Percentiles rank a stretch among this genome's conserved stretches.
Evolutionary conservation across 2,888 invertebrate genomes (phyloP).

Genomic region (Tetrapedia diversipes): DNA sequence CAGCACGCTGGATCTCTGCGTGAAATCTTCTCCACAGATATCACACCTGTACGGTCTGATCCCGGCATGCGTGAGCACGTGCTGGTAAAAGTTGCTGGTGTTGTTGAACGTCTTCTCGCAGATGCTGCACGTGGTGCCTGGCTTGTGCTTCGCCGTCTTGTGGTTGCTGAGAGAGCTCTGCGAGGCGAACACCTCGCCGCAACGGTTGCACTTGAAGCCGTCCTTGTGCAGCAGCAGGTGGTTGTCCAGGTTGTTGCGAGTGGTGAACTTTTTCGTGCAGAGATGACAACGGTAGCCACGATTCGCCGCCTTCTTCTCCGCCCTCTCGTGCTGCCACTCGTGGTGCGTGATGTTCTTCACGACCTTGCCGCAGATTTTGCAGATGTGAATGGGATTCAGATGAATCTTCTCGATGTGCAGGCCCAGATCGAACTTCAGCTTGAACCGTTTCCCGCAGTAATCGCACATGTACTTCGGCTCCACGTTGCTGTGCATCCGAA

Average conservation of each 20-base stretch:
- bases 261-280: conserved; percentile 62
- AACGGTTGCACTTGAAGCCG: conserved; percentile 54
- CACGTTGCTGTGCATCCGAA: conserved; percentile 59
- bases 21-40: conserved; percentile 72
- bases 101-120: conserved; percentile 69
- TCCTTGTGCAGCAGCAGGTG: conserved; percentile 65
- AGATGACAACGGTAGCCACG: conserved; percentile 57
- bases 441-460: conserved; percentile 64
- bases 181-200: conserved; percentile 9
- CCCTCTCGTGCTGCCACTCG: conserved; percentile 64
- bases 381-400: conserved; percentile 49
- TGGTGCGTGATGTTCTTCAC: conserved; percentile 64
- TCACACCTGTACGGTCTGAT: conserved; percentile 76
- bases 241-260: conserved; percentile 59
- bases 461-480: conserved; percentile 63
- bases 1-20: conserved; percentile 71
- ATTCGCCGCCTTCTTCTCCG: conserved; percentile 23
- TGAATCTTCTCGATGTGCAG: conserved; percentile 66
- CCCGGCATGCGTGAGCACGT: conserved; percentile 74
- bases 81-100: conserved; percentile 72
- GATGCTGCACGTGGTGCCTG: conserved; percentile 61
- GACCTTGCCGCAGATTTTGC: conserved; percentile 67
- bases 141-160: conserved; percentile 62
- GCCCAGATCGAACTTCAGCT: conserved; percentile 64
- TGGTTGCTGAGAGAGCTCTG: conserved; percentile 55